These are phyloP conservation scores for Pseudotriccus pelzelni DNA, from an alignment of 2,797 vertebrate genomes.

Conservation along the genomic window DNA sequence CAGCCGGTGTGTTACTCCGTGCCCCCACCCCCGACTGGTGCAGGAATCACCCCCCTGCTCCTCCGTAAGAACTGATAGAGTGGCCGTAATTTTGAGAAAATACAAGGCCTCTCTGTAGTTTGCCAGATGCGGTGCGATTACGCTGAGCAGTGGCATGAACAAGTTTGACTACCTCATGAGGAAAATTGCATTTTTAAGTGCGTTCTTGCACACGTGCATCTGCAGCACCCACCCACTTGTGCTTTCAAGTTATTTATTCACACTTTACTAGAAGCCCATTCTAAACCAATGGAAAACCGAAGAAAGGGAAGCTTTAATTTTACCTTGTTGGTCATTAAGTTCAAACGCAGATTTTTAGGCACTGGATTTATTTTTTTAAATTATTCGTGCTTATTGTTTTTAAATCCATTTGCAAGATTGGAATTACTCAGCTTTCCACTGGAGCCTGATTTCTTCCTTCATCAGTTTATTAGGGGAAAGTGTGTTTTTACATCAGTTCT, in stretches of 20 bases:
- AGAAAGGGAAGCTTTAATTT: not conserved
- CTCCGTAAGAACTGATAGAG: not conserved
- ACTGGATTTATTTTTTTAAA: not conserved
- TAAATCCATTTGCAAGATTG: not conserved
- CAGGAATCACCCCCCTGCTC: not conserved
- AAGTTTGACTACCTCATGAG: not conserved
- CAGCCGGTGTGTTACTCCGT: not conserved
- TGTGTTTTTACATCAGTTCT: not conserved
- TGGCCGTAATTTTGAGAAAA: accelerated
- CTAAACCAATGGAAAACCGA: not conserved
- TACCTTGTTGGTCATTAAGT: not conserved
- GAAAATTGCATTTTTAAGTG: not conserved
- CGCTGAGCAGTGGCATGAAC: not conserved
- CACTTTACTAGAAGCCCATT: not conserved
- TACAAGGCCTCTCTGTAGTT: not conserved
- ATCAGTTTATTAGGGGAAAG: not conserved
- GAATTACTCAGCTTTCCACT: not conserved
- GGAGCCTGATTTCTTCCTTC: not conserved
- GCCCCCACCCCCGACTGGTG: not conserved
- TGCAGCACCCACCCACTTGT: not conserved
- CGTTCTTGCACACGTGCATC: accelerated
- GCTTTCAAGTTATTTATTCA: not conserved
- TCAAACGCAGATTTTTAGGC: not conserved
- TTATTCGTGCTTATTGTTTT: not conserved
- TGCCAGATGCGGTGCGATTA: not conserved